These are phyloP conservation scores for Cryptotermes secundus DNA, from an alignment of 1,140 invertebrate species.

Conservation along the genomic window DNA sequence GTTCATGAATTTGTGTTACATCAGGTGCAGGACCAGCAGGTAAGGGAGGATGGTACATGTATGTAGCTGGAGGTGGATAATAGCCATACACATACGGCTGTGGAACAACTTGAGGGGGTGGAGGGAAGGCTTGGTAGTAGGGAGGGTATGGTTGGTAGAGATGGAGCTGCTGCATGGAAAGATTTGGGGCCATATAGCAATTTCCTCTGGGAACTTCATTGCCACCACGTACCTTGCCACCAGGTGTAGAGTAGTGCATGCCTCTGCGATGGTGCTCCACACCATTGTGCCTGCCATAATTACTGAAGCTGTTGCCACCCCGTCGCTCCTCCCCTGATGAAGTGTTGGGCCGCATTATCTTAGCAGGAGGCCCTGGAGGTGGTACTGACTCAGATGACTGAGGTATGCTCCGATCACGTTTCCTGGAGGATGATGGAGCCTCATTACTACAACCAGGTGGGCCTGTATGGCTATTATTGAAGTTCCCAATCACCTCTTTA, in stretches of 20 bases:
- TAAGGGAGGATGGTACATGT: conserved; percentile 9
- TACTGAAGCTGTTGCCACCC: conserved; percentile 21
- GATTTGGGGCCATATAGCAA: neutral
- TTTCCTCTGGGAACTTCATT: neutral
- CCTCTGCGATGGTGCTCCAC: conserved; percentile 12
- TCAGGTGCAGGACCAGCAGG: neutral
- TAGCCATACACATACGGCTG: conserved; percentile 24
- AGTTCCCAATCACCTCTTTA: conserved; percentile 45
- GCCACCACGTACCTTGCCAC: conserved; percentile 30
- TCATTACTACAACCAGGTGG: conserved; percentile 38
- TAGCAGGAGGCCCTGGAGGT: conserved; percentile 34
- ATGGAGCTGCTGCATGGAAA: neutral
- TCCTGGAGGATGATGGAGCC: conserved; percentile 24
- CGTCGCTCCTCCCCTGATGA: neutral
- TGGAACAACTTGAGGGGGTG: conserved; percentile 9
- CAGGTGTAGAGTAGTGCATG: neutral
- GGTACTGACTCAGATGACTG: conserved; percentile 29
- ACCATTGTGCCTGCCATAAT: conserved; percentile 35
- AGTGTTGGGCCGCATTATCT: conserved; percentile 26
- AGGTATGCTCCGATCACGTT: conserved; percentile 38
- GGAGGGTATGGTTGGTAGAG: conserved; percentile 34
- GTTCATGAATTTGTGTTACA: neutral
- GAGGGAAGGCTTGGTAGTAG: conserved; percentile 6
- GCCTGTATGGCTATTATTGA: conserved; percentile 44
- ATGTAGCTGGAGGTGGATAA: conserved; percentile 19